Percentiles rank a stretch among this genome's conserved stretches.
Evolutionary conservation across 2,797 vertebrate genomes (phyloP).

Genomic region (Chanos chanos): DNA sequence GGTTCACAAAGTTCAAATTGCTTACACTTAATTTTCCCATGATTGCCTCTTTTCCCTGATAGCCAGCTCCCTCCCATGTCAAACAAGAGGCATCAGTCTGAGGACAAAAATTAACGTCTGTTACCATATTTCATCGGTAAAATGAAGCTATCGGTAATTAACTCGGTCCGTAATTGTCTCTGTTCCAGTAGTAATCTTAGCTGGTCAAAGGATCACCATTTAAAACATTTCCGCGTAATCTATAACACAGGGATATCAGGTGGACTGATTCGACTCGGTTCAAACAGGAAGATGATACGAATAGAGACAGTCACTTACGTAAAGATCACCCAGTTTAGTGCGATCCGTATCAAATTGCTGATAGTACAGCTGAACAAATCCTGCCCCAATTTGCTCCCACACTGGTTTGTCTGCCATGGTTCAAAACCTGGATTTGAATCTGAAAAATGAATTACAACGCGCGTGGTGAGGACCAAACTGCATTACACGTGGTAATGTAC

Average conservation of each 20-base stretch:
- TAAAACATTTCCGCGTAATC: too few species aligned
- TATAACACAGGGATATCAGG: too few species aligned
- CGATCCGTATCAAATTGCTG: slow-evolving; percentile 70
- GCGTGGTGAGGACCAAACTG: too few species aligned
- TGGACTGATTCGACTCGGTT: too few species aligned
- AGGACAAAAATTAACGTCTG: background rate
- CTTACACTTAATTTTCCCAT: slow-evolving; percentile 67
- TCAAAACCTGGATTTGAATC: background rate
- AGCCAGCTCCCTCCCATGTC: slow-evolving; percentile 75
- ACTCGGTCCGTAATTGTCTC: too few species aligned
- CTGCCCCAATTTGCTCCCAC: slow-evolving; percentile 68
- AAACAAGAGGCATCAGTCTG: slow-evolving; percentile 72
- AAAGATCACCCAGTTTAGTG: slow-evolving; percentile 59
- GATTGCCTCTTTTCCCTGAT: slow-evolving; percentile 69
- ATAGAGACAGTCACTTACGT: slow-evolving; percentile 60
- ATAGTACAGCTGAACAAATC: slow-evolving; percentile 73
- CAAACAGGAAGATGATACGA: too few species aligned
- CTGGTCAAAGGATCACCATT: too few species aligned
- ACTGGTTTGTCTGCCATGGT: slow-evolving; percentile 66
- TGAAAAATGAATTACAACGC: too few species aligned
- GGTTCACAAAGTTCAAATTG: background rate
- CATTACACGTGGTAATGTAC: too few species aligned
- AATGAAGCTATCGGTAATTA: background rate
- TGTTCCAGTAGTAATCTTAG: too few species aligned
- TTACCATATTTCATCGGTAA: background rate